Conservation (phyloP, 2,113 vertebrate species). For the Tachuris rubrigastra region DNA sequence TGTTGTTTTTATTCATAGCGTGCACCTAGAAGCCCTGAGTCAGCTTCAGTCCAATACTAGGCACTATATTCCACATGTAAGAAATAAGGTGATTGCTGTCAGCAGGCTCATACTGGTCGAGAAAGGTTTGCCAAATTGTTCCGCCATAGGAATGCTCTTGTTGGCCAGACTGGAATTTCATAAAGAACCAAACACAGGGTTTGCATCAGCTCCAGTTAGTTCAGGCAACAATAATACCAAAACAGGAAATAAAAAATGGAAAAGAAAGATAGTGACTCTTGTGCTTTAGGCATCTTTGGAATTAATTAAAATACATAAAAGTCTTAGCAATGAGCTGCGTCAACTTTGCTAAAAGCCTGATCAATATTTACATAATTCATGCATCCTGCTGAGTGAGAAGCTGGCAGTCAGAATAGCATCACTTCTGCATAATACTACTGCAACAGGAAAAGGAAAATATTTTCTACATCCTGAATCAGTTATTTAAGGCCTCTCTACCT, state of each 20-base stretch:
- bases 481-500: slow-evolving; percentile 49
- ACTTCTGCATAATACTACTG: slow-evolving; percentile 10
- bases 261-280: not conserved
- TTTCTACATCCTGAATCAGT: slow-evolving; percentile 60
- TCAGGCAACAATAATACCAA: not conserved
- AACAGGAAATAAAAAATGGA: not conserved
- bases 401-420: slow-evolving; percentile 2
- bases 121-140: slow-evolving; percentile 8
- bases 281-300: not conserved
- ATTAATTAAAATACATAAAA: not conserved
- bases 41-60: not conserved
- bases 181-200: not conserved
- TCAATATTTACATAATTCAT: slow-evolving; percentile 33
- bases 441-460: slow-evolving; percentile 58
- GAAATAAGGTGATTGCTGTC: slow-evolving; percentile 34
- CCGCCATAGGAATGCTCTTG: not conserved
- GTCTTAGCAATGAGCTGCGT: not conserved
- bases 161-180: not conserved
- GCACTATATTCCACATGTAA: not conserved
- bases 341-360: slow-evolving; percentile 2
- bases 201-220: slow-evolving; percentile 2
- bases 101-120: not conserved
- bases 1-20: not conserved
- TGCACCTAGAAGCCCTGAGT: not conserved
- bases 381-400: not conserved